phyloP scores from a whole-genome alignment of 2,888 invertebrate species.

The Cephus rjabovi region DNA sequence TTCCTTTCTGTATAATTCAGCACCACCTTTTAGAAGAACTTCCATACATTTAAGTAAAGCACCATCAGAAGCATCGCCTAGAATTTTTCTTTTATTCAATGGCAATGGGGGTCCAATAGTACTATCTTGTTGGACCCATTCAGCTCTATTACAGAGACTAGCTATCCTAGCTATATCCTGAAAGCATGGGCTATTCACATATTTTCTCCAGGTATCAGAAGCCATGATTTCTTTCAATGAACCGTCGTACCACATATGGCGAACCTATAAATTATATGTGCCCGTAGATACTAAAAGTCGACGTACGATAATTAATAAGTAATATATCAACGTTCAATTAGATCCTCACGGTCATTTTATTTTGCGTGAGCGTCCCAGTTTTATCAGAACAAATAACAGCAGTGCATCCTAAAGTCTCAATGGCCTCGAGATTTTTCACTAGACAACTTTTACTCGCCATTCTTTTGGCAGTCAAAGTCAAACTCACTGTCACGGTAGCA shows the following conservation, averaged over 20 bases:
- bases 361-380: conserved; percentile 82
- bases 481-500: conserved; percentile 81
- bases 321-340: not conserved
- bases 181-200: conserved; percentile 60
- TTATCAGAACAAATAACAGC: conserved; percentile 85
- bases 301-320: not conserved
- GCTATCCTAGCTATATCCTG: conserved; percentile 59
- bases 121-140: conserved; percentile 71
- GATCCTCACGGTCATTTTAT: conserved; percentile 75
- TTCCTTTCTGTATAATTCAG: conserved; percentile 67
- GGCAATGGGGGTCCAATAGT: conserved; percentile 57
- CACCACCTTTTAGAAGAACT: conserved; percentile 68
- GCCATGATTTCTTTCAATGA: conserved; percentile 68
- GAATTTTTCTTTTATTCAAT: conserved; percentile 69
- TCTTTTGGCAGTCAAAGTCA: conserved; percentile 81
- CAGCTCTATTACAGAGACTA: conserved; percentile 79
- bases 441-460: conserved; percentile 81
- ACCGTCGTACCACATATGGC: conserved; percentile 73
- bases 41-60: conserved; percentile 79
- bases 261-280: conserved; percentile 65
- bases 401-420: conserved; percentile 82
- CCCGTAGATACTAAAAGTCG: conserved; percentile 1
- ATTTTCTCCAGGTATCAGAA: conserved; percentile 74
- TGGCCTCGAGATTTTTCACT: conserved; percentile 83
- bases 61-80: conserved; percentile 79